Percentiles rank a stretch among this genome's conserved stretches.
Evolutionary conservation across 2,113 vertebrate species (phyloP).

Genomic region (Xiphophorus maculatus): DNA sequence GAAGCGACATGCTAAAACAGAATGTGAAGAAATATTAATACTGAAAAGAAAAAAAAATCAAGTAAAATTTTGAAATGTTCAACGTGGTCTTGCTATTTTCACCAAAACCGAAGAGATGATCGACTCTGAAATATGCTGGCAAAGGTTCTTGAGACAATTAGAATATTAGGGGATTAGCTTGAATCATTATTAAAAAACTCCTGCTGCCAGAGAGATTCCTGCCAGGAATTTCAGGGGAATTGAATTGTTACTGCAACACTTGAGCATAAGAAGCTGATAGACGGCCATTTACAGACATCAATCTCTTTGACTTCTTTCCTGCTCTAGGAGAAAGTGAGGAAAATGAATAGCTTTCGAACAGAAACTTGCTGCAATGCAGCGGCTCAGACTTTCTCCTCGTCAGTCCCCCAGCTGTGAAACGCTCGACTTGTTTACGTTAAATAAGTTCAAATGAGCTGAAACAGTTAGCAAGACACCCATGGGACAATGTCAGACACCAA

Average conservation of each 20-base stretch:
- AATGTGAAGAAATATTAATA: conserved; percentile 1
- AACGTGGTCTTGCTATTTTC: not conserved
- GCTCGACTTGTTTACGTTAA: not conserved
- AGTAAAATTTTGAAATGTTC: conserved; percentile 10
- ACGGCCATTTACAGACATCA: conserved; percentile 17
- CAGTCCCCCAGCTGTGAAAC: not conserved
- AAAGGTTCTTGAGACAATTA: not conserved
- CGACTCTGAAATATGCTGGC: not conserved
- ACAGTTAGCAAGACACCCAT: not conserved
- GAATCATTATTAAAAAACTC: conserved; percentile 22
- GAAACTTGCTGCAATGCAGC: not conserved
- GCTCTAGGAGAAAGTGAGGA: not conserved
- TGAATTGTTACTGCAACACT: conserved; percentile 12
- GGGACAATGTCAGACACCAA: not conserved
- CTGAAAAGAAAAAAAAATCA: not conserved
- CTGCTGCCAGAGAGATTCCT: not conserved
- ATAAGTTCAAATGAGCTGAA: not conserved
- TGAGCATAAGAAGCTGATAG: conserved; percentile 3
- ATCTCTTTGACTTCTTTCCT: not conserved
- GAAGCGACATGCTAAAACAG: no score
- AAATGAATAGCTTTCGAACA: not conserved
- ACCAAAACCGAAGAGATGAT: not conserved
- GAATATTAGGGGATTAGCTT: conserved; percentile 2
- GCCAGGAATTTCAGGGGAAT: not conserved
- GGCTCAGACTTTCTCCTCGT: not conserved